These are phyloP conservation scores for Eulemur coronatus DNA, from an alignment of 2,797 vertebrate genomes.

Conservation along the genomic window DNA sequence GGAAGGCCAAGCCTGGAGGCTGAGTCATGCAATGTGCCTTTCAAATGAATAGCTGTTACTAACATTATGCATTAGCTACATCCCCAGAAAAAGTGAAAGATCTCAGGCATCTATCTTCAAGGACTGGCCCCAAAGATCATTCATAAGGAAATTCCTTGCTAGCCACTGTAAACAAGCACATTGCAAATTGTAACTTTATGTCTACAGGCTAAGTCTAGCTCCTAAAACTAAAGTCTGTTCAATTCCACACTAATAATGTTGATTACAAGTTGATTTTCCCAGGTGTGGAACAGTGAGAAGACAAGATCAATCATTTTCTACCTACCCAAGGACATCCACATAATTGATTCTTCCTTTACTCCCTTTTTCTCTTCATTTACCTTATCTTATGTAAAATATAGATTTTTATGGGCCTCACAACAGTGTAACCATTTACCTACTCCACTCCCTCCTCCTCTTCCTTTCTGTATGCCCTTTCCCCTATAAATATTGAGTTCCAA, in stretches of 20 bases:
- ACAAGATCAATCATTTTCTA: neutral
- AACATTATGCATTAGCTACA: neutral
- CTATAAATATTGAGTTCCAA: neutral
- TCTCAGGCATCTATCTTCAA: neutral
- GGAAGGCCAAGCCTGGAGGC: neutral
- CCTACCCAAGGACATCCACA: neutral
- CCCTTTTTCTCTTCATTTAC: neutral
- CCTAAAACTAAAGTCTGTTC: neutral
- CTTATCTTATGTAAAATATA: neutral
- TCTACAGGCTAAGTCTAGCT: neutral
- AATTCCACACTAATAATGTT: neutral
- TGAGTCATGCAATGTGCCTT: neutral
- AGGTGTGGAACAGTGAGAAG: neutral
- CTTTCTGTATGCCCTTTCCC: neutral
- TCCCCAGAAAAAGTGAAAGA: neutral
- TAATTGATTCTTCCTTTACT: neutral
- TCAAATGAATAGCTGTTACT: neutral
- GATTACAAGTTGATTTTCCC: neutral
- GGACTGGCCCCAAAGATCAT: neutral
- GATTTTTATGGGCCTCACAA: neutral
- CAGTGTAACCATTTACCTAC: neutral
- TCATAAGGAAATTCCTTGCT: neutral
- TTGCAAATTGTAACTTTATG: neutral
- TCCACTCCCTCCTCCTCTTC: neutral
- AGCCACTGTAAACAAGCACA: neutral